A percentile compares a stretch with the other conserved stretches of the same genome.
Evolutionary conservation across 2,797 vertebrate genomes (phyloP).

Genomic region (Melanotaenia trifasciata): DNA sequence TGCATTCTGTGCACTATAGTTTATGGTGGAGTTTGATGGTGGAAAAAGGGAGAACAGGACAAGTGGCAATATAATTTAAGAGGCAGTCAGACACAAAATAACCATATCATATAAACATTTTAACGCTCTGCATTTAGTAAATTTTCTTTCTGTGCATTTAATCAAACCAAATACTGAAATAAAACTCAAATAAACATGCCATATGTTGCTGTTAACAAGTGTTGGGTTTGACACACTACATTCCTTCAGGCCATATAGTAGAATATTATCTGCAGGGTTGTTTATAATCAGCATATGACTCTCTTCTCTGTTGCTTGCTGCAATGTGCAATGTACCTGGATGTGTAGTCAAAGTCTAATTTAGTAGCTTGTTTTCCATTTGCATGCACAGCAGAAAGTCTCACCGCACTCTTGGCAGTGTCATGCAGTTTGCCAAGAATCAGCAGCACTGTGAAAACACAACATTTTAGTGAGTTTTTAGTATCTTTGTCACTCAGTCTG

Average conservation of each 20-base stretch:
- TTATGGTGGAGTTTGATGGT: constrained; percentile 21
- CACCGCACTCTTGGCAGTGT: neutral
- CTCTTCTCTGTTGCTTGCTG: neutral
- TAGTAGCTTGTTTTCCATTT: neutral
- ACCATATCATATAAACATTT: neutral
- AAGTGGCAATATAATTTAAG: constrained; percentile 24
- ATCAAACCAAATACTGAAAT: constrained; percentile 18
- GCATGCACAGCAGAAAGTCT: neutral
- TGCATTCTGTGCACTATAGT: constrained; percentile 28
- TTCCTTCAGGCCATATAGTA: constrained; percentile 20
- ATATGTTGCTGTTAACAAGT: constrained; percentile 17
- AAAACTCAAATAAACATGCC: neutral
- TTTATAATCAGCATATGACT: constrained; percentile 28
- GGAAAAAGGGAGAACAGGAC: neutral
- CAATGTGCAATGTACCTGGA: neutral
- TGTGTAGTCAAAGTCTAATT: constrained; percentile 4
- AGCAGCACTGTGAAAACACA: neutral
- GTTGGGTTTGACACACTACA: constrained; percentile 17
- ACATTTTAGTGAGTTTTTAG: constrained; percentile 29
- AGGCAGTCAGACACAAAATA: constrained; percentile 14
- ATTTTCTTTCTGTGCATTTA: neutral
- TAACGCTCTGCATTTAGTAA: neutral
- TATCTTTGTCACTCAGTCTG: constrained; percentile 10
- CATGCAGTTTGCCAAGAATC: neutral
- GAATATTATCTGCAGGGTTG: constrained; percentile 29